These are phyloP conservation scores for Callyntrura guangdongensis DNA, from an alignment of 2,888 invertebrate genomes.

Conservation along the genomic window DNA sequence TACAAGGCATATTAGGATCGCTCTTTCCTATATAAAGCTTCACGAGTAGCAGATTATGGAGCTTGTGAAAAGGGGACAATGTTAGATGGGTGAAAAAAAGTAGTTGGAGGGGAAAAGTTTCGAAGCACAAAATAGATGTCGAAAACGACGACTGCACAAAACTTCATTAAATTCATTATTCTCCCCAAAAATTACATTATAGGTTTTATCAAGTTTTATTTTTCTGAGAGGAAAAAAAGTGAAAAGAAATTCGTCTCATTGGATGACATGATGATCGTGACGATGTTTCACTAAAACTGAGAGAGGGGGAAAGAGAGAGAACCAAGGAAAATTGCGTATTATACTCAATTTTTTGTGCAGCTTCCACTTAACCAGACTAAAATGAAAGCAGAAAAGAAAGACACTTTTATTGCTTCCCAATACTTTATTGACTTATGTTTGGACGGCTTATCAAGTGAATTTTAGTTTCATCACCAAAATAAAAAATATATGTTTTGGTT, in stretches of 20 bases:
- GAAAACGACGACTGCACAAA: conserved; percentile 46
- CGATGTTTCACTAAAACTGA: not conserved
- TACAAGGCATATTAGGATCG: not conserved
- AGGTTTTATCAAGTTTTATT: conserved; percentile 51
- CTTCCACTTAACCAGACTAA: not conserved
- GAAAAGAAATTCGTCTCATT: not conserved
- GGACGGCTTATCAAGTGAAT: not conserved
- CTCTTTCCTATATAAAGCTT: no score
- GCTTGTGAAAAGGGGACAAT: no score
- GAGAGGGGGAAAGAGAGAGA: no score
- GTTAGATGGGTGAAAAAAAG: not conserved
- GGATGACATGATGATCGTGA: conserved; percentile 17
- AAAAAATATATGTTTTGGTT: conserved; percentile 8
- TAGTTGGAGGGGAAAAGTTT: conserved; percentile 17
- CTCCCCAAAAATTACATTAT: conserved; percentile 55
- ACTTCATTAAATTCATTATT: conserved; percentile 67
- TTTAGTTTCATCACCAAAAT: not conserved
- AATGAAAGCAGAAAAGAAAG: not conserved
- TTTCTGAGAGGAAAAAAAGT: conserved; percentile 3
- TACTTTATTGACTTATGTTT: conserved; percentile 53
- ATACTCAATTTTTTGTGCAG: not conserved
- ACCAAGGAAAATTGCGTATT: no score
- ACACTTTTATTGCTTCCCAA: conserved; percentile 52
- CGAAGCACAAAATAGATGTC: not conserved
- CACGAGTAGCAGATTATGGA: no score